Base-by-base conservation (phyloP, 2,888 invertebrate genomes). In the Rhagophthalmus giganteus region DNA sequence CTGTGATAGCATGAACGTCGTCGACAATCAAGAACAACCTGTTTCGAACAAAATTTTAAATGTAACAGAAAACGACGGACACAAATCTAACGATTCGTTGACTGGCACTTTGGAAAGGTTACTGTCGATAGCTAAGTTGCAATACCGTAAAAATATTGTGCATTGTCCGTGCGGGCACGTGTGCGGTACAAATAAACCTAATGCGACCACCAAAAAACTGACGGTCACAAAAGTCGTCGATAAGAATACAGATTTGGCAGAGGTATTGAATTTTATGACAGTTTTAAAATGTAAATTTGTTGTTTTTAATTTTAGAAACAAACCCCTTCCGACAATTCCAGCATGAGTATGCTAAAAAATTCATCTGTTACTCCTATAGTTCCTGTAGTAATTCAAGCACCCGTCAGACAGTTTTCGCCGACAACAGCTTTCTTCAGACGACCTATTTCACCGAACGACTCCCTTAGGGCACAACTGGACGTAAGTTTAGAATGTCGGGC, bases 91-190 rank as follows among this genome's bases (percentile, higher is more conserved):
- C 13, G 15, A 16, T 10, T 45, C 55, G 26, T 38, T 68, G 27
- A 68, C 65, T 34, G 62, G 54, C 56, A 79, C 82, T 8, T 59
- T 84, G 34, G 76, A 78, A 59, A 80, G 82, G 1, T 65, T 84
- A 24, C 65, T 84, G 6, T 78, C 81, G 1, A 64, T 83, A 31
- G 82, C 78, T 0, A 82, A 81, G 57, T 60, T 74, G 57, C 68
- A 74, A 57, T 73, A 70, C 56, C 62, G 66, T 57, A 70, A 72
- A 61, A 65, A 73, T 41, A 66, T 73, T 49, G 73, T 78, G 28
- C 71, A 74, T 50, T 81, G 83, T 64, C 69, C 71, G n/a, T 83
- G 83, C 65, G 82, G 81, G 0, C 82, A 82, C 61, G 76, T 79
- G 5, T 82, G 82, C 8, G 47, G 64, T 1, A 52, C 59, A 4